These are phyloP conservation scores for Ectemnius lituratus DNA, from an alignment of 2,888 invertebrate genomes.

Conservation along the genomic window DNA sequence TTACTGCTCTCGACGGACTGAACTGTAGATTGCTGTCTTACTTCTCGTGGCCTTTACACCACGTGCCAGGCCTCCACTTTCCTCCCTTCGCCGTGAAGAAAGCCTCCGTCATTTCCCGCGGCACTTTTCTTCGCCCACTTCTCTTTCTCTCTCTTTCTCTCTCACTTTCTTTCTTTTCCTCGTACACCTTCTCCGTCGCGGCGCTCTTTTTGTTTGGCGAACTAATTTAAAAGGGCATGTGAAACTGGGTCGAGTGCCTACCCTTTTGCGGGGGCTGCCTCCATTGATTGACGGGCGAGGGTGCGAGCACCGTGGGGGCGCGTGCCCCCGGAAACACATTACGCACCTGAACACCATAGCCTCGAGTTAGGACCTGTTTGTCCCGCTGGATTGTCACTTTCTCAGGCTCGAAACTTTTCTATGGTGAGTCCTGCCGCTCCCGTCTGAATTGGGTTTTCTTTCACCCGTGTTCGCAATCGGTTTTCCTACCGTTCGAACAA, in stretches of 20 bases:
- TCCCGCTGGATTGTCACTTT: no score
- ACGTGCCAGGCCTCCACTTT: conserved; percentile 18
- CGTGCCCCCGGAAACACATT: conserved; percentile 7
- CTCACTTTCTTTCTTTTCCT: conserved; percentile 7
- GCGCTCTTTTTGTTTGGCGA: conserved; percentile 46
- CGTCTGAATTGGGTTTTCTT: no score
- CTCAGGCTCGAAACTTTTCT: no score
- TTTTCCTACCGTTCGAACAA: no score
- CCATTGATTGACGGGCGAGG: background rate
- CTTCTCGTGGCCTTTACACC: conserved; percentile 52
- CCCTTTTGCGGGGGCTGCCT: conserved; percentile 18
- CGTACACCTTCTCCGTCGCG: conserved; percentile 11
- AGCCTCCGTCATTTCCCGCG: conserved; percentile 51
- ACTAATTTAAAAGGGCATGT: conserved; percentile 61
- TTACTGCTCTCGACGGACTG: conserved; percentile 70
- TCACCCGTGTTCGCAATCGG: no score
- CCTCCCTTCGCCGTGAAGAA: conserved; percentile 20
- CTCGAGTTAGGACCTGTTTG: background rate
- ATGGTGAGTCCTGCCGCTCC: no score
- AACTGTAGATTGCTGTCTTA: conserved; percentile 65
- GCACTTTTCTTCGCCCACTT: conserved; percentile 15
- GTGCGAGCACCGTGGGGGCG: background rate
- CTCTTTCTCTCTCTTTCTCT: background rate
- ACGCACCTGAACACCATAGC: background rate
- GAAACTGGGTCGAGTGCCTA: conserved; percentile 52